A percentile compares a stretch with the other conserved stretches of the same genome.
Conservation (phyloP, 53 echinoderm and acorn worm genomes). For the Patiria pectinifera region DNA sequence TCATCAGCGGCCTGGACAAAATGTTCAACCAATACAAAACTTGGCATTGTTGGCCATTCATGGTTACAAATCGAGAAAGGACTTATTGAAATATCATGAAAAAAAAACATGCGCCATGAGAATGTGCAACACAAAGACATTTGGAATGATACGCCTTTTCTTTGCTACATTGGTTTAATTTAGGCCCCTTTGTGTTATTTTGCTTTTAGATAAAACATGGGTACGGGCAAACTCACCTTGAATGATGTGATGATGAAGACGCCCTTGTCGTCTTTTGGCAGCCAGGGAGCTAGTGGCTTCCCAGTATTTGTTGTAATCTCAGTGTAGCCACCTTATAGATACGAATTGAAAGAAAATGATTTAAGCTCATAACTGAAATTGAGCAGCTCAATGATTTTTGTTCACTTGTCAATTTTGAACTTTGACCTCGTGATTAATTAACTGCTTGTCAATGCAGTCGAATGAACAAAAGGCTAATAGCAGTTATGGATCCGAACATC, state of each 20-base stretch:
- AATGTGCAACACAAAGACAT: no score
- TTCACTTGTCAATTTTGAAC: not conserved
- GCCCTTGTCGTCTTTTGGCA: slow-evolving; percentile 47
- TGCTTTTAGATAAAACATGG: no score
- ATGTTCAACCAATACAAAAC: not conserved
- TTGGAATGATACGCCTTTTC: no score
- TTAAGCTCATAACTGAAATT: not conserved
- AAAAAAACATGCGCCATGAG: no score
- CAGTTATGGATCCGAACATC: no score
- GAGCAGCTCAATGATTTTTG: not conserved
- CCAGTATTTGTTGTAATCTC: slow-evolving; percentile 61
- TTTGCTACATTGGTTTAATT: no score
- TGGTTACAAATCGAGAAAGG: no score
- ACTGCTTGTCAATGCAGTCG: not conserved
- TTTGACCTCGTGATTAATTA: not conserved
- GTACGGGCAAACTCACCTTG: slow-evolving; percentile 33
- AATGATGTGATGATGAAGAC: slow-evolving; percentile 61
- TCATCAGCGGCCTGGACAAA: slow-evolving; percentile 30
- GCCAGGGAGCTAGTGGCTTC: slow-evolving; percentile 61
- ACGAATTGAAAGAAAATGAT: not conserved
- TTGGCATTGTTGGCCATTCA: no score
- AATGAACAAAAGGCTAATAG: not conserved
- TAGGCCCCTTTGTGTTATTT: no score
- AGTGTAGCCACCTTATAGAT: slow-evolving; percentile 55
- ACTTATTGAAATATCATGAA: no score